Evolutionary conservation across 2,113 vertebrate species (phyloP).

Genomic region (Nannospalax galili): DNA sequence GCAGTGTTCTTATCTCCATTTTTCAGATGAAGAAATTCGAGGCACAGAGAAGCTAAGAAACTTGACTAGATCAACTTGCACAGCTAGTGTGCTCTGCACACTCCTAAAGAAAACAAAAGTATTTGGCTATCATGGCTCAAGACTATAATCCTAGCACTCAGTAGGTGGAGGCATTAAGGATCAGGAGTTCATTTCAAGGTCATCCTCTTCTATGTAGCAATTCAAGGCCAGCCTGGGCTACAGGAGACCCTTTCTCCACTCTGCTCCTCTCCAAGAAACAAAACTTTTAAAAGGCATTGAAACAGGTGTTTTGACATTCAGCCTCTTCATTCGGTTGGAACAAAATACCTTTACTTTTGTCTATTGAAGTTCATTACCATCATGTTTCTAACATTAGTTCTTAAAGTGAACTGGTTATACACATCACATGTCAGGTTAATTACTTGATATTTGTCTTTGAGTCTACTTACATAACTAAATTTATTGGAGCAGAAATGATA

Average conservation of each 20-base stretch:
- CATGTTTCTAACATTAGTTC: not conserved
- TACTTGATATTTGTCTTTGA: not conserved
- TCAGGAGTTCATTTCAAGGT: not conserved
- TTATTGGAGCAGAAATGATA: slow-evolving; percentile 42
- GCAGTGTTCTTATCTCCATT: not conserved
- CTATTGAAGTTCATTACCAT: not conserved
- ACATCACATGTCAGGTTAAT: not conserved
- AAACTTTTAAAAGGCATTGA: not conserved
- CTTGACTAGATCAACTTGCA: not conserved
- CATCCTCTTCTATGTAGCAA: not conserved
- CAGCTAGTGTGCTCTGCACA: not conserved
- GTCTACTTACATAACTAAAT: slow-evolving; percentile 12
- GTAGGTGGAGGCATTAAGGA: not conserved
- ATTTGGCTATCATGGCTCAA: too few relatives aligned
- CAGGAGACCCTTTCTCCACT: not conserved
- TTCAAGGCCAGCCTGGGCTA: not conserved
- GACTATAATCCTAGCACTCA: not conserved
- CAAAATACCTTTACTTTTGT: not conserved
- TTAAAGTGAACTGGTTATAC: not conserved
- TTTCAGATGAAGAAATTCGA: slow-evolving; percentile 45
- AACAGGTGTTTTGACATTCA: not conserved
- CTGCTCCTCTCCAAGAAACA: too few relatives aligned
- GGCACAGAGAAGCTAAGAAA: slow-evolving; percentile 29
- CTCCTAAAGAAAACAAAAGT: not conserved
- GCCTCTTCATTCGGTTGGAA: slow-evolving; percentile 10